phyloP scores from a whole-genome alignment of 1,140 invertebrate genomes.

The Propsilocerus akamusi region DNA sequence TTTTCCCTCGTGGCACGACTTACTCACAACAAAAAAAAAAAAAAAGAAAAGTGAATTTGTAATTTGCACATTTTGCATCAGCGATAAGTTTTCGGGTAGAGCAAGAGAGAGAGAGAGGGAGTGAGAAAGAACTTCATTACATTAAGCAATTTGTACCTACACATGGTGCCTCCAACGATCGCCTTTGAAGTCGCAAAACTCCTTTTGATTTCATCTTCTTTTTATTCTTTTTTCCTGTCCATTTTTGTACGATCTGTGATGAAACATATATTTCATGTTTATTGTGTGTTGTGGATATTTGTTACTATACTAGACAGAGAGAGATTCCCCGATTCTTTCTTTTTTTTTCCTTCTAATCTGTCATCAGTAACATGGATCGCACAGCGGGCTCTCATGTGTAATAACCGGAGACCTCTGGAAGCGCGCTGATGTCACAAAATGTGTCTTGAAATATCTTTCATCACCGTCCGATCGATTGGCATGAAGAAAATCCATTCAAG shows the following conservation, averaged over 20 bases:
- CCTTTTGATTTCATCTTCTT: conserved; percentile 3
- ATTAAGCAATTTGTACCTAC: background rate
- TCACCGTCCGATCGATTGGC: no score
- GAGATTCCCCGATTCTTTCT: no score
- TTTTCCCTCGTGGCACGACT: background rate
- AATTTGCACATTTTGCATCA: conserved; percentile 2
- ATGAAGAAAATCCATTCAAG: conserved; percentile 1
- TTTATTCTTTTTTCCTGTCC: background rate
- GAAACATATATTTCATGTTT: no score
- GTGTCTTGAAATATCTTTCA: no score
- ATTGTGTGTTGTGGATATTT: no score
- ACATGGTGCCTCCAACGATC: background rate
- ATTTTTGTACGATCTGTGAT: no score
- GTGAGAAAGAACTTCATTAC: background rate
- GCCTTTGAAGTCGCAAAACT: background rate
- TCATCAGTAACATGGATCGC: no score
- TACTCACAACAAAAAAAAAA: background rate
- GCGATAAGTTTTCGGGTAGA: background rate
- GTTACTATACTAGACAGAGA: no score
- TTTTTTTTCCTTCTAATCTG: no score
- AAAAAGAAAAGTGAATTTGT: background rate
- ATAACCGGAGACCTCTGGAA: no score
- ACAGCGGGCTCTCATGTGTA: no score
- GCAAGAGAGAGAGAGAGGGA: background rate
- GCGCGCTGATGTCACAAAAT: no score